Evolutionary conservation across 2,888 invertebrate genomes (phyloP).

Genomic region (Dryadula phaetusa): DNA sequence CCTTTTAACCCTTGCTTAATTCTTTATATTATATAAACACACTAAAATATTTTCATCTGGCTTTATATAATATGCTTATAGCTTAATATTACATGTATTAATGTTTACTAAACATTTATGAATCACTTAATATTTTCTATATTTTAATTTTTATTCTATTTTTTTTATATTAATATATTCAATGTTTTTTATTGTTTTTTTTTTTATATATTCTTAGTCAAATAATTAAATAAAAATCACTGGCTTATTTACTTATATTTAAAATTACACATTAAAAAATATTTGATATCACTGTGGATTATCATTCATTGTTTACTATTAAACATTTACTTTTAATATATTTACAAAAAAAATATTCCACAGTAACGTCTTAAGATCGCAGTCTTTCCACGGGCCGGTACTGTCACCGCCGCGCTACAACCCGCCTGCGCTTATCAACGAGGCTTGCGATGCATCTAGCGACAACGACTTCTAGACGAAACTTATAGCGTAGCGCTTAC

Average conservation of each 20-base stretch:
- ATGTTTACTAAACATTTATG: not conserved
- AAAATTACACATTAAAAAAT: too few species aligned
- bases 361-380: conserved; percentile 85
- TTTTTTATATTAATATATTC: not conserved
- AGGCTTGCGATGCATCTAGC: conserved; percentile 78
- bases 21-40: not conserved
- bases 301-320: not conserved
- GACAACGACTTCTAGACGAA: conserved; percentile 78
- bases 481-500: conserved; percentile 27
- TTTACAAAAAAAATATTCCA: conserved; percentile 38
- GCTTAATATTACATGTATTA: conserved; percentile 21
- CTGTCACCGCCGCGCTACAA: conserved; percentile 66
- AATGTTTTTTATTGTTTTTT: too few species aligned
- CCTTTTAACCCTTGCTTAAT: conserved; percentile 21
- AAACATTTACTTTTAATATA: conserved; percentile 13
- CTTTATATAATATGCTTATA: conserved; percentile 27
- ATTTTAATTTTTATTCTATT: not conserved
- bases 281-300: too few species aligned
- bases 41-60: not conserved
- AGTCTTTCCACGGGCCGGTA: conserved; percentile 86
- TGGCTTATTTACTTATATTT: not conserved
- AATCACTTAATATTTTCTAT: not conserved
- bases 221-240: too few species aligned
- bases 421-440: conserved; percentile 64
- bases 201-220: too few species aligned